Conservation (phyloP, 2,113 vertebrate genomes). For the Rostratula benghalensis region DNA sequence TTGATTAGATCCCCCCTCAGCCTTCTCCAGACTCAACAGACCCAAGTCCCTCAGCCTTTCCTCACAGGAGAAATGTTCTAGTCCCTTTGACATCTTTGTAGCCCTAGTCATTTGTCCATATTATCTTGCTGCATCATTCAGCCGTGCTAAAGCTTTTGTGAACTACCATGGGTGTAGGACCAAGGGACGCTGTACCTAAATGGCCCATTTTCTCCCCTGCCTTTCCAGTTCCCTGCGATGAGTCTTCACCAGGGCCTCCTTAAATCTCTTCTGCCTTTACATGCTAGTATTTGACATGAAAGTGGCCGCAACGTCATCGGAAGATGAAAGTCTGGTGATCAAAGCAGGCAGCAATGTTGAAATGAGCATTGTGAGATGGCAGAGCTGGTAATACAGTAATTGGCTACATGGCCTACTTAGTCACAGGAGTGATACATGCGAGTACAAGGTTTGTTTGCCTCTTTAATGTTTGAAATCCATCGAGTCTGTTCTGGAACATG, state of each 20-base stretch:
- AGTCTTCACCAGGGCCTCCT: slow-evolving; percentile 27
- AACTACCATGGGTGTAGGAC: neutral
- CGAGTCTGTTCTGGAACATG: neutral
- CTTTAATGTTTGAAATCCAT: neutral
- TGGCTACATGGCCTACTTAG: slow-evolving; percentile 61
- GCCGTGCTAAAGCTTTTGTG: neutral
- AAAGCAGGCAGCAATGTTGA: slow-evolving; percentile 55
- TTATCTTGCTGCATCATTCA: neutral
- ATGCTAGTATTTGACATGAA: slow-evolving; percentile 49
- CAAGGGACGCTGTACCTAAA: neutral
- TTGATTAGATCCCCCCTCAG: too few species aligned
- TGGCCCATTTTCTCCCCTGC: neutral
- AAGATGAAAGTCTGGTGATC: slow-evolving; percentile 69
- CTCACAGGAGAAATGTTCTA: too few species aligned
- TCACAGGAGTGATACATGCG: neutral
- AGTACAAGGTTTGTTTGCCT: slow-evolving; percentile 16
- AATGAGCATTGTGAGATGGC: slow-evolving; percentile 52
- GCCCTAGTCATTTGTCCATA: fast-evolving
- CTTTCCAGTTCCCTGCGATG: neutral
- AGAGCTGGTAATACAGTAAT: slow-evolving; percentile 54
- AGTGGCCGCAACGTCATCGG: neutral
- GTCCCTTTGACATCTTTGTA: too few species aligned
- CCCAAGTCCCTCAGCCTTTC: too few species aligned
- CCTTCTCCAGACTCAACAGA: too few species aligned
- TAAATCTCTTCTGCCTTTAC: slow-evolving; percentile 28